phyloP scores from a whole-genome alignment of 2,888 invertebrate species.

The Creontiades dilutus region DNA sequence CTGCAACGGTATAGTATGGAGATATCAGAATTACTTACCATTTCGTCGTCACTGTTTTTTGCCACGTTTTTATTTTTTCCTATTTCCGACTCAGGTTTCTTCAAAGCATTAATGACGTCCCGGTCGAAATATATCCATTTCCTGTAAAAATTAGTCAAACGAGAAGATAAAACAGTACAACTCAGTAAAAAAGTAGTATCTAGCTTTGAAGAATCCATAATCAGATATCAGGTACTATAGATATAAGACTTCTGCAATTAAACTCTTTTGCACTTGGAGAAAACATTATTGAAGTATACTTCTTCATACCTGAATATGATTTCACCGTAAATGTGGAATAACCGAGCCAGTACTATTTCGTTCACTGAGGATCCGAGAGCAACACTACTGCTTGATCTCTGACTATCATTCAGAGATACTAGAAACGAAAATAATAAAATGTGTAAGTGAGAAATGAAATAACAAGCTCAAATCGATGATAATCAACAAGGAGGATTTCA shows the following conservation, averaged over 20 bases:
- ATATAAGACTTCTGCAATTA: too few relatives aligned
- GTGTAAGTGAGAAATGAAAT: not conserved
- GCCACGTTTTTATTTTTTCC: constrained; percentile 8
- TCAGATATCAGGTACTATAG: too few relatives aligned
- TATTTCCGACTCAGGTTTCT: constrained; percentile 79
- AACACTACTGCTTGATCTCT: not conserved
- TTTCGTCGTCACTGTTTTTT: constrained; percentile 38
- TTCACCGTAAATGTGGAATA: constrained; percentile 85
- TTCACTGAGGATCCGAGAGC: constrained; percentile 49
- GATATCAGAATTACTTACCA: not conserved
- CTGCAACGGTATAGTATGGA: too few relatives aligned
- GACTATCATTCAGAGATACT: not conserved
- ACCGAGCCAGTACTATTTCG: constrained; percentile 78
- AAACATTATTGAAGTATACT: too few relatives aligned
- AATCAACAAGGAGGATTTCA: too few relatives aligned
- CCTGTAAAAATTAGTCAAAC: constrained; percentile 78
- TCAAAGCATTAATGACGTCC: constrained; percentile 90
- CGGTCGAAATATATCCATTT: constrained; percentile 91
- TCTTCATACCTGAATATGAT: constrained; percentile 81
- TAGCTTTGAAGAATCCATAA: too few relatives aligned
- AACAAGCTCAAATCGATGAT: too few relatives aligned
- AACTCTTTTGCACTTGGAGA: too few relatives aligned
- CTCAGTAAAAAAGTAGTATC: too few relatives aligned
- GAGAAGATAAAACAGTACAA: too few relatives aligned
- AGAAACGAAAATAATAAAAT: not conserved